Evolutionary conservation across 2,113 vertebrate species (phyloP).

Genomic region (Alouatta palliata): DNA sequence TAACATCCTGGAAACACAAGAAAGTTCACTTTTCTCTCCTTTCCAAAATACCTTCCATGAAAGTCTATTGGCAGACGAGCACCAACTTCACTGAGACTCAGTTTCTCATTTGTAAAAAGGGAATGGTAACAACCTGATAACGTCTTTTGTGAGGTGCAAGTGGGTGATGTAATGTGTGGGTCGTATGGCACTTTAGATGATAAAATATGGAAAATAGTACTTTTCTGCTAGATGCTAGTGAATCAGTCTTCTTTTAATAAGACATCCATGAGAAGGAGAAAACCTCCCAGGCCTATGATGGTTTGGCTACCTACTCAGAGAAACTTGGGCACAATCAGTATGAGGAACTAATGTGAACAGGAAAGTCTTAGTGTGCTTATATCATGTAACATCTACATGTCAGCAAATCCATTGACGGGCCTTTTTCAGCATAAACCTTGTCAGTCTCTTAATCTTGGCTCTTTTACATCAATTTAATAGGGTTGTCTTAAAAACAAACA

Average conservation of each 20-base stretch:
- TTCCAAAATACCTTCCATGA: not conserved
- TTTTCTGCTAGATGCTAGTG: not conserved
- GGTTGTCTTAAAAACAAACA: not conserved
- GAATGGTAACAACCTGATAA: too few relatives aligned
- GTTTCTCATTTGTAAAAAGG: not conserved
- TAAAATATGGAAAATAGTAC: too few relatives aligned
- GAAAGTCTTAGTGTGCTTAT: not conserved
- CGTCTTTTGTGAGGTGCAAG: not conserved
- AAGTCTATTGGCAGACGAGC: not conserved
- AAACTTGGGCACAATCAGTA: not conserved
- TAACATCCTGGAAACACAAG: not conserved
- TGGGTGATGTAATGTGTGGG: not conserved
- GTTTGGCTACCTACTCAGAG: not conserved
- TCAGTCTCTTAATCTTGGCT: not conserved
- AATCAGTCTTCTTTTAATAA: not conserved
- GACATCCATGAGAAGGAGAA: not conserved
- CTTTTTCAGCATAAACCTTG: not conserved
- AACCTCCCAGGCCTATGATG: fast-evolving
- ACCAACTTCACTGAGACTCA: not conserved
- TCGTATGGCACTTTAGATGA: not conserved
- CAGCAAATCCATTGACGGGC: not conserved
- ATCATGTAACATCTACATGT: not conserved
- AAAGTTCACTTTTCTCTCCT: not conserved
- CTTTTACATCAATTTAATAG: not conserved
- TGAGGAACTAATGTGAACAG: not conserved